Conservation (phyloP, 2,888 invertebrate genomes). For the Limnephilus rhombicus region DNA sequence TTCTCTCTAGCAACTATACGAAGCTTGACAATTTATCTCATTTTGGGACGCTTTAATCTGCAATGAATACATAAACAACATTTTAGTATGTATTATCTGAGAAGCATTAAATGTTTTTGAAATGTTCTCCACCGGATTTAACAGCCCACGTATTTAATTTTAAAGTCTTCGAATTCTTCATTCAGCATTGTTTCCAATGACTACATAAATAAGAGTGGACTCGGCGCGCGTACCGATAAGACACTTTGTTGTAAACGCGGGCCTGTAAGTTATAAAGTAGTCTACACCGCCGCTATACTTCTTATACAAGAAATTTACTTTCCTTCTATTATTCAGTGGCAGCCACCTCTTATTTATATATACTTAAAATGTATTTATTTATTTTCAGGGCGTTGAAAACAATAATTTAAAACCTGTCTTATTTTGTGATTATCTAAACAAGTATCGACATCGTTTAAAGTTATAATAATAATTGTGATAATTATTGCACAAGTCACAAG, state of each 20-base stretch:
- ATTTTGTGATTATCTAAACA: no score
- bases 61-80: conserved; percentile 37
- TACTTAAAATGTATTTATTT: no score
- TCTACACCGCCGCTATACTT: neutral
- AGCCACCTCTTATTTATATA: neutral
- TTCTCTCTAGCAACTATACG: conserved; percentile 38
- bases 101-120: neutral
- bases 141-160: neutral
- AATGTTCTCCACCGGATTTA: neutral
- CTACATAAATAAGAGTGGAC: neutral
- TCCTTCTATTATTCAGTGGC: neutral
- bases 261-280: neutral
- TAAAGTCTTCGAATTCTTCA: neutral
- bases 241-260: neutral
- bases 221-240: neutral
- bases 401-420: no score
- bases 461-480: no score
- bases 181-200: neutral
- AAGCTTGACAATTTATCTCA: conserved; percentile 57
- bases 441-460: no score
- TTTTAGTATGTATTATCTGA: neutral
- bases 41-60: conserved; percentile 33
- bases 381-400: no score
- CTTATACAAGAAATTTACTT: neutral
- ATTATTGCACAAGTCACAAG: no score